phyloP scores from a whole-genome alignment of 2,888 invertebrate genomes.

The Drosophila fungiperda region DNA sequence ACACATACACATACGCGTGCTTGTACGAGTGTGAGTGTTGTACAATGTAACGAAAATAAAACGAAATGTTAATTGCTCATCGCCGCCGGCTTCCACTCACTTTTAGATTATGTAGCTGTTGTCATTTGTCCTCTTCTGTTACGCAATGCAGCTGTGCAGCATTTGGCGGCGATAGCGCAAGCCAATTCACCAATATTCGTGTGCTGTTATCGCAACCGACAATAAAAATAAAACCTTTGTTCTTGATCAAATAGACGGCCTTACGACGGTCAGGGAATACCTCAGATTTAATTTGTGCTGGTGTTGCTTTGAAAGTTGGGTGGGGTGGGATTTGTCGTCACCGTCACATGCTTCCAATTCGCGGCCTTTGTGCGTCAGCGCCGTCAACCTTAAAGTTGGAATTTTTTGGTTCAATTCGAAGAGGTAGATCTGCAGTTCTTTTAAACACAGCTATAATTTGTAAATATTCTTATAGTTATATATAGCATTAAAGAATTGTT shows the following conservation, averaged over 20 bases:
- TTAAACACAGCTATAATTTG: not conserved
- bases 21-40: conserved; percentile 16
- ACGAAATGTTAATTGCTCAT: conserved; percentile 13
- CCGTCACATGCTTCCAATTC: conserved; percentile 64
- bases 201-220: conserved; percentile 41
- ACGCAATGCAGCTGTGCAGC: conserved; percentile 50
- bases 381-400: conserved; percentile 5
- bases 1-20: conserved; percentile 17
- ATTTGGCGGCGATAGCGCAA: conserved; percentile 36
- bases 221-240: conserved; percentile 38
- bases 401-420: not conserved
- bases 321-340: conserved; percentile 5
- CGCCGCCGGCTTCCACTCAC: conserved; percentile 58
- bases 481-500: not conserved
- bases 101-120: conserved; percentile 47
- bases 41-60: conserved; percentile 10
- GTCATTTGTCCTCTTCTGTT: conserved; percentile 41
- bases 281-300: conserved; percentile 24
- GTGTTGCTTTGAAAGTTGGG: not conserved
- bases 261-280: conserved; percentile 63
- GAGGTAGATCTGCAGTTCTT: not conserved
- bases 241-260: conserved; percentile 39
- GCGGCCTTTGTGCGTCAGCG: conserved; percentile 70
- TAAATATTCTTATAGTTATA: not conserved
- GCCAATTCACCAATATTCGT: conserved; percentile 33